These are phyloP conservation scores for Panulirus ornatus DNA, from an alignment of 1,140 invertebrate species.

Conservation along the genomic window DNA sequence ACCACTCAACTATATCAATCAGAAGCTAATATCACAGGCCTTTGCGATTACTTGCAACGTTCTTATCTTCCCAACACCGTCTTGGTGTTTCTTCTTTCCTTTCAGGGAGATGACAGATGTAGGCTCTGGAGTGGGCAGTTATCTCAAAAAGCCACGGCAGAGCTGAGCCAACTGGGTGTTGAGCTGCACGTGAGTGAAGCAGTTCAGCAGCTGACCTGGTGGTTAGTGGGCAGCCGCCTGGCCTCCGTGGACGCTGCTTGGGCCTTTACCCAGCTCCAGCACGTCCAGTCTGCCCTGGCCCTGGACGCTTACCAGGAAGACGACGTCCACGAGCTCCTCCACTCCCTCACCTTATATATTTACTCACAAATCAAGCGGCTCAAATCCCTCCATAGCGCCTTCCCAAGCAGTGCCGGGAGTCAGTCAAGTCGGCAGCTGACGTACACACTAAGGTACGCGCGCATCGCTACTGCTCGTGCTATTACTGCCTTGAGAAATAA, in stretches of 20 bases:
- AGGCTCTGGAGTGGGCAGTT: neutral
- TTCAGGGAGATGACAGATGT: neutral
- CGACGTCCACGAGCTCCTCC: slow-evolving; percentile 26
- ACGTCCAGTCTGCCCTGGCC: slow-evolving; percentile 4
- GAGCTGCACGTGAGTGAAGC: neutral
- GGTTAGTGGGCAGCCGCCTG: slow-evolving; percentile 38
- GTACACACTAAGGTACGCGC: slow-evolving; percentile 28
- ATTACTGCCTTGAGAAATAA: no score
- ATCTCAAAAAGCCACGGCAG: neutral
- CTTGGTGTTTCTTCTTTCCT: neutral
- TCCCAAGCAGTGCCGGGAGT: neutral
- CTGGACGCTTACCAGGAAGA: neutral
- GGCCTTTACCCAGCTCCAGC: slow-evolving; percentile 19
- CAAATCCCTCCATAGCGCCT: slow-evolving; percentile 21
- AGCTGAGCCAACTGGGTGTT: neutral
- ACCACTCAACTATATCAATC: no score
- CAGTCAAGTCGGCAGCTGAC: neutral
- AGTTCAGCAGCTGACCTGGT: slow-evolving; percentile 34
- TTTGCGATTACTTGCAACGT: neutral
- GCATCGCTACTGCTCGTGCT: no score
- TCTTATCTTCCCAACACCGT: neutral
- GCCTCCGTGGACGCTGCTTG: slow-evolving; percentile 15
- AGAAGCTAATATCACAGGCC: no score
- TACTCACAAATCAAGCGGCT: slow-evolving; percentile 24
- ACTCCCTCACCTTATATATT: slow-evolving; percentile 42